Evolutionary conservation across 2,888 invertebrate genomes (phyloP), one percentile per base, ranked within the genome.

Genomic region (Didymodactylos carnosus): DNA sequence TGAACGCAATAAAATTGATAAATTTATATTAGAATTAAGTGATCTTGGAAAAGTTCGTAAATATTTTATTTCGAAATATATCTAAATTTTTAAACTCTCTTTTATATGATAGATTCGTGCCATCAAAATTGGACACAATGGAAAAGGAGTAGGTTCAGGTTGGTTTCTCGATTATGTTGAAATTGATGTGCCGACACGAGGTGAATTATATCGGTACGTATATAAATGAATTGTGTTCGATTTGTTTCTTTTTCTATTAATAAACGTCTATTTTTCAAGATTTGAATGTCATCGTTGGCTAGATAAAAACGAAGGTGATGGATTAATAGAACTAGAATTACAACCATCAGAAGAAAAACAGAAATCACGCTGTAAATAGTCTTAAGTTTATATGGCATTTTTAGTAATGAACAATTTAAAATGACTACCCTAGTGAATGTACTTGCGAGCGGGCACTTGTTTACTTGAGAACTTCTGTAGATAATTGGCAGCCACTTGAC

Each of bases 281-380:
- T 83, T 83, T 76, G 79, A 81, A 6, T 80, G 80, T 76, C 81
- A 82, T 76, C 79, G 82, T 27, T 83, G 83, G 83, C 77, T 83
- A 75, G 82, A 80, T 62, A 79, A 78, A 43, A 79, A 79, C 43
- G 81, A 81, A 73, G 81, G 78, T 3, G 83, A 83, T 75, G 79
- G 81, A 8, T 77, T 77, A 76, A 78, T 78, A 8, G 83, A 82
- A 76, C 75, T 82, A 13, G 82, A 83, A 73, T 75, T 83, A 70
- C 80, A 82, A 69, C 81, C 82, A 0, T 78, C 81, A 11, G 78
- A 78, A 43, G 76, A 78, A 16, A 78, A 80, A 43, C 78, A 80
- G 39, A 78, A 80, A 75, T 80, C 80, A 69, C 80, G 80, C 79
- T 78, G 82, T 82, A 77, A 78, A 79, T 51, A 41, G 16, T 46